Evolutionary conservation across 2,797 vertebrate genomes (phyloP).

Genomic region (Danionella dracula): DNA sequence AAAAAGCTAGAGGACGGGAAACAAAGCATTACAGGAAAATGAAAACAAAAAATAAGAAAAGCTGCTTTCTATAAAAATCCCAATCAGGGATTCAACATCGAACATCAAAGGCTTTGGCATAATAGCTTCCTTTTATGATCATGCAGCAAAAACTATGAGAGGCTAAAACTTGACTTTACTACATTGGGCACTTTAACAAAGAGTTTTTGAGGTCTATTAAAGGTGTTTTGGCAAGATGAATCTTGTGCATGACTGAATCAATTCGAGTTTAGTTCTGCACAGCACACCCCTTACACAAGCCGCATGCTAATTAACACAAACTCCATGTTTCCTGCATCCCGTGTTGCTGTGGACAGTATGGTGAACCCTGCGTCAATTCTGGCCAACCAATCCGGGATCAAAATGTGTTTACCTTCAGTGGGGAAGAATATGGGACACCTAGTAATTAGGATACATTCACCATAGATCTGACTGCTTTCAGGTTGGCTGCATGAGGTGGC

Average conservation of each 20-base stretch:
- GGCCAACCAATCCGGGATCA: not conserved
- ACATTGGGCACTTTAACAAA: no score
- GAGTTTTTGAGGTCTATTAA: conserved; percentile 12
- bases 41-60: no score
- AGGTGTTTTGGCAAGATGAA: conserved; percentile 48
- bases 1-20: no score
- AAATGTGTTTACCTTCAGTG: conserved; percentile 43
- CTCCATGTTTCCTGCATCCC: conserved; percentile 43
- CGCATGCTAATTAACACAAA: conserved; percentile 33
- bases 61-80: no score
- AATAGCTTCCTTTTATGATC: no score
- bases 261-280: not conserved
- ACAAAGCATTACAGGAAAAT: no score
- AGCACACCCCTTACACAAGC: conserved; percentile 8
- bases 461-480: conserved; percentile 24
- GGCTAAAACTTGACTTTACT: no score
- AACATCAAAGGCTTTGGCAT: no score
- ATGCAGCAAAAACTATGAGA: no score
- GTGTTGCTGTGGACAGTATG: conserved; percentile 57
- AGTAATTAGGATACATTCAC: conserved; percentile 53
- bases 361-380: conserved; percentile 38
- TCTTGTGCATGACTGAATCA: conserved; percentile 50
- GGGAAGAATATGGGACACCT: conserved; percentile 42
- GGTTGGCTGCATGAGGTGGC: conserved; percentile 4
- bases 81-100: no score